Base-by-base conservation (phyloP, 2,797 vertebrate genomes). In the Uromys caudimaculatus region DNA sequence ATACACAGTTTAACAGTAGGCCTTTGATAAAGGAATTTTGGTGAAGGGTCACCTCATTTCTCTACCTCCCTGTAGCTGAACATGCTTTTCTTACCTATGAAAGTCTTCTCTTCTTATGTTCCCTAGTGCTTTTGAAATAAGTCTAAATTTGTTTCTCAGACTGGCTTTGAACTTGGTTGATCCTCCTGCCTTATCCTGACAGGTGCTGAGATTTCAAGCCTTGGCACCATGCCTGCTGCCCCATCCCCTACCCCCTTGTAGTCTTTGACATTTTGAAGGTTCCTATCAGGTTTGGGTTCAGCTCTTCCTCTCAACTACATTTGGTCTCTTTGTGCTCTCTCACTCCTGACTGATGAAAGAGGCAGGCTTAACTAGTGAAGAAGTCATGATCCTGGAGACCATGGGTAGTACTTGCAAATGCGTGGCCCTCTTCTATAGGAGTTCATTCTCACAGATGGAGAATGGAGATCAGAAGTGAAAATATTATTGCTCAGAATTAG, bases 361-460 rank as follows among this genome's bases (percentile, higher is more conserved):
- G 81, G 94, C 93, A 95, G 93, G 96, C 90, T 81, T 90, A 96
- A 95, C 97, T 97, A 96, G 90, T 95, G 96, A 97, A 96, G 97
- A 97, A 96, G 96, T 97, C 44, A 58, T 96, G 97, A 96, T 97
- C 95, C 96, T 96, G 17, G 86, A 95, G 90, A 93, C 78, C 52
- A 21, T 60, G 88, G 76, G 60, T 83, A 89, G 89, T 67, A 81
- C 90, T 92, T 87, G 32, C 14, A 77, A 89, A 69, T 92, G 35
- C 91, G 56, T 93, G 60, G 24, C 88, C 94, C 71, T 94, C 27
- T 83, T 81, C 78, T 88, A 78, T 23, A 56, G 44, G n/a, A 89
- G 76, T 90, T 93, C n/a, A 77, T 91, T 95, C 95, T 97, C 87
- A 78, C 69, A 93, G 91, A 88, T 91, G 52, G 54, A 69, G 35